A percentile compares a stretch with the other conserved stretches of the same genome.
Conservation (phyloP, 2,113 vertebrate genomes). For the Pyrgilauda ruficollis region DNA sequence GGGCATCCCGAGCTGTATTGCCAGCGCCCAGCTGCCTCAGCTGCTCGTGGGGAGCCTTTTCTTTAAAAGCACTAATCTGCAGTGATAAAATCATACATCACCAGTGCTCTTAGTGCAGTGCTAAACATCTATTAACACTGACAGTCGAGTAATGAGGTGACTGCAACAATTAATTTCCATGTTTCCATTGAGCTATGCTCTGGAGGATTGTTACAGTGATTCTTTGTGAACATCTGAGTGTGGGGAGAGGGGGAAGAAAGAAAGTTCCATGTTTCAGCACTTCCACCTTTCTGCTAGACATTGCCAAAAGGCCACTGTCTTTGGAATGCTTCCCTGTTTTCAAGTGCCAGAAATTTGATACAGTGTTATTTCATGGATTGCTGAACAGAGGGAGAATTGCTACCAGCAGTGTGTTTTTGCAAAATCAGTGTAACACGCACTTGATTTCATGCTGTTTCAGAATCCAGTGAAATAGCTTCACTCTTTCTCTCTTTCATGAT, state of each 20-base stretch:
- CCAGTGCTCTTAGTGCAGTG: not conserved
- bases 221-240: not conserved
- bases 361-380: slow-evolving; percentile 21
- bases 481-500: not conserved
- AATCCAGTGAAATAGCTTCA: not conserved
- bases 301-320: not conserved
- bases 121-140: slow-evolving; percentile 17
- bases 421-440: not conserved
- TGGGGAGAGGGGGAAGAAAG: not conserved
- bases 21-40: not conserved
- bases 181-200: not conserved
- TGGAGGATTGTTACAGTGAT: not conserved
- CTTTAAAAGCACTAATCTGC: not conserved
- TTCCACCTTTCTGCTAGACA: not conserved
- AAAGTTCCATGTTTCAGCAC: not conserved
- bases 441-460: slow-evolving; percentile 8
- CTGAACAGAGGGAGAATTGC: slow-evolving; percentile 6
- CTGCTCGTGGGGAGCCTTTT: rapidly evolving
- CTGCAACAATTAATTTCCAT: slow-evolving; percentile 45
- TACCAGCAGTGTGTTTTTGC: not conserved
- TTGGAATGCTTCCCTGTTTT: not conserved
- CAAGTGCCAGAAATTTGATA: not conserved
- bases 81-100: not conserved
- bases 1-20: rapidly evolving
- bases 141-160: slow-evolving; percentile 31